Evolutionary conservation across 2,888 invertebrate genomes (phyloP), one percentile per base, ranked within the genome.

Genomic region (Adela reaumurella): DNA sequence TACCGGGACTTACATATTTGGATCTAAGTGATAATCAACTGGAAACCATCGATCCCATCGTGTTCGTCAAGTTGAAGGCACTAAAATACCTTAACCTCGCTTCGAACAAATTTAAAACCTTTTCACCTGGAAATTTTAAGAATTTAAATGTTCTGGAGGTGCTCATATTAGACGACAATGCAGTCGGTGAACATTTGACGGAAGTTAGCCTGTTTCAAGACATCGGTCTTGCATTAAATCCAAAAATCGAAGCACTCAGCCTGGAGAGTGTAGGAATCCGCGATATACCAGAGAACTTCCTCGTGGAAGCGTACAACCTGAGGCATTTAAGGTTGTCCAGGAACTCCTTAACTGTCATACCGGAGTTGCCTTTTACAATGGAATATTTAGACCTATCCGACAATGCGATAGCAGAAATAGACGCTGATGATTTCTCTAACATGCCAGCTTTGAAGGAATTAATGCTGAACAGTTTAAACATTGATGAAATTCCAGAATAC

Each of bases 371-470:
- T 0, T 72, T 68, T 19, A 78, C 78, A 0, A 56, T 87, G 5
- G 72, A 82, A 57, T 77, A 81, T 51, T 64, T 88, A 17, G 87
- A 87, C 62, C 56, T 87, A 14, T 87, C 87, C 0, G 82, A 82
- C 44, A 87, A 85, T 47, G 74, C 81, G 8, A 74, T 87, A 2
- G 56, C 59, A 1, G 67, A 67, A 17, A 62, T 87, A 19, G 67
- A 72, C 1, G 65, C 68, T 1, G 78, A 74, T 54, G 74, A 82
- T 56, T 76, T 84, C 45, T 56, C 62, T 0, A 72, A 81, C 50
- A 61, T 83, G 17, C 79, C 82, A 1, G 77, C 73, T 0, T 55
- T 88, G 42, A 79, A 73, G 54, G 67, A 68, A 1, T 60, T 87
- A 2, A 78, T 74, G 55, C 58, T 87, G 16, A 85, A 86, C 55